Conservation (phyloP, 64 coral and sea anemone genomes). For the Dendrophyllia cribrosa region DNA sequence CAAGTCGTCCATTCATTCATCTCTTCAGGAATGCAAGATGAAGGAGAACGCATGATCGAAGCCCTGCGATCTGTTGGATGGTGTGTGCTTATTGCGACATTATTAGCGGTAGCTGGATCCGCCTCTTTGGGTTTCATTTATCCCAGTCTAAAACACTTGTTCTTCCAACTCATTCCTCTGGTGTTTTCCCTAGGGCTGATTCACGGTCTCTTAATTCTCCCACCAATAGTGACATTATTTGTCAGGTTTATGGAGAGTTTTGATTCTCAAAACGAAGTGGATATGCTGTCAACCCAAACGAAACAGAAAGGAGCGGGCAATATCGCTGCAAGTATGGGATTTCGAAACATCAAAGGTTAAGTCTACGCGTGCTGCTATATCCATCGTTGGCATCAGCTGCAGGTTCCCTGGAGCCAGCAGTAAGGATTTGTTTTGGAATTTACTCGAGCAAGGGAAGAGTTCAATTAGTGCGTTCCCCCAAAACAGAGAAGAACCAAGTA, state of each 20-base stretch:
- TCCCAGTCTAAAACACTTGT: neutral
- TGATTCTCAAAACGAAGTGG: neutral
- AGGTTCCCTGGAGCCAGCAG: constrained; percentile 66
- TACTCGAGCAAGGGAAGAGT: constrained; percentile 67
- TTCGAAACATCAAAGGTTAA: constrained; percentile 3
- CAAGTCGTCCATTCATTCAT: constrained; percentile 11
- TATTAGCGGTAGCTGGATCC: neutral
- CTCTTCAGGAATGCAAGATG: neutral
- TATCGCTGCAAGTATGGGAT: neutral
- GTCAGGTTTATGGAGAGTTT: neutral
- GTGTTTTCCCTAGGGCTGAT: neutral
- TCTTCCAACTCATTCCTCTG: constrained; percentile 7
- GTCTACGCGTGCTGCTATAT: constrained; percentile 9
- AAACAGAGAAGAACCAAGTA: constrained; percentile 23
- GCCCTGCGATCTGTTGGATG: neutral
- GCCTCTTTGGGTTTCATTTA: constrained; percentile 44
- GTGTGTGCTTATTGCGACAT: neutral
- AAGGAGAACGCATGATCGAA: neutral
- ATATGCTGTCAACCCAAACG: too few relatives aligned
- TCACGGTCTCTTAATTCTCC: constrained; percentile 21
- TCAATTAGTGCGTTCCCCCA: constrained; percentile 43
- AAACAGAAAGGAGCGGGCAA: too few relatives aligned
- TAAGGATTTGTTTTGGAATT: constrained; percentile 76
- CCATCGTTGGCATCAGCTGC: constrained; percentile 39
- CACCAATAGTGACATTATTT: neutral